These are phyloP conservation scores for Phortica variegata DNA, from an alignment of 1,140 invertebrate genomes.

Conservation along the genomic window DNA sequence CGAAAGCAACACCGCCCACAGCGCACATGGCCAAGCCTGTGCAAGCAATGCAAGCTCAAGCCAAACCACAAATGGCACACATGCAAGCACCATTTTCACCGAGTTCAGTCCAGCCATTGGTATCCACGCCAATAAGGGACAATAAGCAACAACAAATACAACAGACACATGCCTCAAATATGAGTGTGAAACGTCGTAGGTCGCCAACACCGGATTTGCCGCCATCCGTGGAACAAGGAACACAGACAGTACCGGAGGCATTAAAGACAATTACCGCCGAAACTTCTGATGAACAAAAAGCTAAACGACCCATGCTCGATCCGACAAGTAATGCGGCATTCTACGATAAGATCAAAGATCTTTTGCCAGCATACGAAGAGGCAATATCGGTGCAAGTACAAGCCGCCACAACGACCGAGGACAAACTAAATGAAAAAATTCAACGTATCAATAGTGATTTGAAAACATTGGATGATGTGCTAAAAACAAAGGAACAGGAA, in stretches of 20 bases:
- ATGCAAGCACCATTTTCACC: background rate
- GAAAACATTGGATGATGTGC: conserved; percentile 18
- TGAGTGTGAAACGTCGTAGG: too few species aligned
- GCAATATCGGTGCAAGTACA: conserved; percentile 21
- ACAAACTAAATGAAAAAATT: conserved; percentile 13
- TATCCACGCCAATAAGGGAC: conserved; percentile 8
- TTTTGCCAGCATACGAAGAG: conserved; percentile 21
- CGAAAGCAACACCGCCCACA: background rate
- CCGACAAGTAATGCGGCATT: conserved; percentile 32
- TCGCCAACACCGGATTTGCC: too few species aligned
- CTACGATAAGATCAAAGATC: conserved; percentile 24
- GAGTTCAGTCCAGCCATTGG: background rate
- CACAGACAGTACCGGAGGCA: background rate
- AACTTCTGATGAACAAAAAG: background rate
- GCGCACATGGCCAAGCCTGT: too few species aligned
- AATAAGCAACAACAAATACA: background rate
- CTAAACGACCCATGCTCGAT: conserved; percentile 9
- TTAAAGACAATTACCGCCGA: background rate
- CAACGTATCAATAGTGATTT: conserved; percentile 26
- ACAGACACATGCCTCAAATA: too few species aligned
- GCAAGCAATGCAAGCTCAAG: too few species aligned
- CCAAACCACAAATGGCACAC: background rate
- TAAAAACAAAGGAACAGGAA: conserved; percentile 34
- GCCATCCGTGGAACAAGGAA: background rate
- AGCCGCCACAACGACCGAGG: conserved; percentile 10